Conservation (phyloP, 2,888 invertebrate species). For the Torymus tubicola region DNA sequence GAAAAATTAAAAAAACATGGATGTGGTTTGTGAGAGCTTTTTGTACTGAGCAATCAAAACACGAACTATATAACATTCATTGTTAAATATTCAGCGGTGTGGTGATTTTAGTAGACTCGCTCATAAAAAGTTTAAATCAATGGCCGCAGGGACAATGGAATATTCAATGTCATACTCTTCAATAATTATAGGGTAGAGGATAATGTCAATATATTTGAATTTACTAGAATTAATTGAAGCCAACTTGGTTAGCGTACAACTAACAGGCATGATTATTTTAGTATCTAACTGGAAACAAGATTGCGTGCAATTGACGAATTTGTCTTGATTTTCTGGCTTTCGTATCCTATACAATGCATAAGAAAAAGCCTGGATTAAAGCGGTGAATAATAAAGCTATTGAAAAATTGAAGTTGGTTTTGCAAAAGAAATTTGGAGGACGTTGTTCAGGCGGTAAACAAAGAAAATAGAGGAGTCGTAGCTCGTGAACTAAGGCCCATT, state of each 20-base stretch:
- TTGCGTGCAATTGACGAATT: no score
- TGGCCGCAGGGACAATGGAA: constrained; percentile 13
- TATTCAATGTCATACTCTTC: constrained; percentile 5
- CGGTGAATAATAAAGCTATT: no score
- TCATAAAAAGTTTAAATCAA: constrained; percentile 30
- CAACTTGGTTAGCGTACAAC: no score
- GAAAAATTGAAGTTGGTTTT: no score
- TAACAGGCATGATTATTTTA: not conserved
- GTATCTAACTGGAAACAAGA: no score
- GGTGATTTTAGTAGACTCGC: not conserved
- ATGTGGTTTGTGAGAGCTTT: not conserved
- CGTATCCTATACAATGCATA: no score
- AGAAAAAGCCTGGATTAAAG: no score
- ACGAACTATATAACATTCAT: not conserved
- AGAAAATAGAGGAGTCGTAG: no score
- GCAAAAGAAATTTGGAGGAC: no score
- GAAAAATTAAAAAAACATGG: constrained; percentile 6
- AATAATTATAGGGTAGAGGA: constrained; percentile 1
- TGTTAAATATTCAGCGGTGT: constrained; percentile 16
- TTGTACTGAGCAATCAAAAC: not conserved
- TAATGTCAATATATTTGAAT: not conserved
- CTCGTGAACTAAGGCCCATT: not conserved
- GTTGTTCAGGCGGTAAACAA: no score
- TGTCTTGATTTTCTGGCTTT: no score
- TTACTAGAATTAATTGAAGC: constrained; percentile 2